These are phyloP conservation scores for Notamacropus eugenii DNA, from an alignment of 2,797 vertebrate genomes.

Conservation along the genomic window DNA sequence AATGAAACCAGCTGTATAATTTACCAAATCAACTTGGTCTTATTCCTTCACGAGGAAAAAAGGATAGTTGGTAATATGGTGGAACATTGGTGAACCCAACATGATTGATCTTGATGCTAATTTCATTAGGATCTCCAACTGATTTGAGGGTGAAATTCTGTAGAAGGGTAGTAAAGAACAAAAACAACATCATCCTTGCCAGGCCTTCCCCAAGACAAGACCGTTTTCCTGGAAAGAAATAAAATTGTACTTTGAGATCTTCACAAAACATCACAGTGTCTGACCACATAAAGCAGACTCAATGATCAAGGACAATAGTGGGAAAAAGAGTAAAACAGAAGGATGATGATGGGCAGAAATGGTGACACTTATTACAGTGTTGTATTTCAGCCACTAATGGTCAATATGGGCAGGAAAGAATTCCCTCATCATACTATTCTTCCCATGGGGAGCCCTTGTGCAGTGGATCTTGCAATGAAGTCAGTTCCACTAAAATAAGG, in stretches of 20 bases:
- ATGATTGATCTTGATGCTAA: not conserved
- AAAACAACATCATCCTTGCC: slow-evolving; percentile 82
- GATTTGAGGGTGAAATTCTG: slow-evolving; percentile 74
- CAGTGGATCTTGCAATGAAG: not conserved
- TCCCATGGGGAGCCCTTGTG: not conserved
- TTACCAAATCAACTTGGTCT: too few relatives aligned
- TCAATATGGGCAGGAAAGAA: not conserved
- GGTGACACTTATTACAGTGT: too few relatives aligned
- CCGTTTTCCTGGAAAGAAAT: slow-evolving; percentile 77
- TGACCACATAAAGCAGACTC: too few relatives aligned
- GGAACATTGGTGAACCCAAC: not conserved
- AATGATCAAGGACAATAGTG: too few relatives aligned
- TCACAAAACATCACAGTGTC: too few relatives aligned
- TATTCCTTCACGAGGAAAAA: slow-evolving; percentile 37
- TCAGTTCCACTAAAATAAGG: not conserved
- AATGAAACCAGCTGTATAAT: too few relatives aligned
- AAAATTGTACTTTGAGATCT: not conserved
- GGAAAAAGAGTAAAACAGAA: too few relatives aligned
- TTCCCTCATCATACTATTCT: not conserved
- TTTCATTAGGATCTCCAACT: slow-evolving; percentile 70
- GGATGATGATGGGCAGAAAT: too few relatives aligned
- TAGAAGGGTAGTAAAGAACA: slow-evolving; percentile 82
- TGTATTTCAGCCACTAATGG: too few relatives aligned
- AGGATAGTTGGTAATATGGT: slow-evolving; percentile 4
- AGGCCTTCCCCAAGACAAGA: slow-evolving; percentile 80